Percentiles rank a stretch among this genome's conserved stretches.
These are phyloP conservation scores for Scaptomyza montana DNA, from an alignment of 1,140 invertebrate species.

Conservation along the genomic window DNA sequence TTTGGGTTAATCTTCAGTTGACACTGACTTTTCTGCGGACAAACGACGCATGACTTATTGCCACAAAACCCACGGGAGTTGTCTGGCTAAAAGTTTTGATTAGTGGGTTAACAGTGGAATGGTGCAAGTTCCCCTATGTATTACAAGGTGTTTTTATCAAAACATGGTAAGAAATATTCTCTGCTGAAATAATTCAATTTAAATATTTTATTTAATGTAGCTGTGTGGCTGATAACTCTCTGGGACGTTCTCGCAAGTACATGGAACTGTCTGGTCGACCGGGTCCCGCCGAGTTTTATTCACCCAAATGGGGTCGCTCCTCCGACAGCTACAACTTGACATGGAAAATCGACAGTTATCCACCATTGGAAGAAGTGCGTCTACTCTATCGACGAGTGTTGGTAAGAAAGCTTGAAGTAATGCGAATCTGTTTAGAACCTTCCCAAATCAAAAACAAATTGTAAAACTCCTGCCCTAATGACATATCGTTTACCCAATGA, in stretches of 20 bases:
- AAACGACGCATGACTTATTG: slow-evolving; percentile 38
- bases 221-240: slow-evolving; percentile 88
- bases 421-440: no score
- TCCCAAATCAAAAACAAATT: no score
- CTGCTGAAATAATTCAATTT: not conserved
- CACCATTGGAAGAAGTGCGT: slow-evolving; percentile 87
- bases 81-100: slow-evolving; percentile 20
- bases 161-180: not conserved
- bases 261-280: slow-evolving; percentile 88
- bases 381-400: slow-evolving; percentile 87
- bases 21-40: slow-evolving; percentile 34
- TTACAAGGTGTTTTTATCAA: no score
- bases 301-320: slow-evolving; percentile 85
- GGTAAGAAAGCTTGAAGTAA: slow-evolving; percentile 82
- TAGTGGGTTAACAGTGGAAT: not conserved
- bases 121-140: not conserved
- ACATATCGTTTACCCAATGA: no score
- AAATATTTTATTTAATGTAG: slow-evolving; percentile 48
- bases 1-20: slow-evolving; percentile 66
- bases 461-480: no score
- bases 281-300: slow-evolving; percentile 87
- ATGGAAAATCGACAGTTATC: slow-evolving; percentile 88
- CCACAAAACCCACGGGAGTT: slow-evolving; percentile 30
- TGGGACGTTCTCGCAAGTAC: slow-evolving; percentile 88
- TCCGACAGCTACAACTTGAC: slow-evolving; percentile 86